Conservation (phyloP, 2,797 vertebrate genomes). For the Avahi laniger region DNA sequence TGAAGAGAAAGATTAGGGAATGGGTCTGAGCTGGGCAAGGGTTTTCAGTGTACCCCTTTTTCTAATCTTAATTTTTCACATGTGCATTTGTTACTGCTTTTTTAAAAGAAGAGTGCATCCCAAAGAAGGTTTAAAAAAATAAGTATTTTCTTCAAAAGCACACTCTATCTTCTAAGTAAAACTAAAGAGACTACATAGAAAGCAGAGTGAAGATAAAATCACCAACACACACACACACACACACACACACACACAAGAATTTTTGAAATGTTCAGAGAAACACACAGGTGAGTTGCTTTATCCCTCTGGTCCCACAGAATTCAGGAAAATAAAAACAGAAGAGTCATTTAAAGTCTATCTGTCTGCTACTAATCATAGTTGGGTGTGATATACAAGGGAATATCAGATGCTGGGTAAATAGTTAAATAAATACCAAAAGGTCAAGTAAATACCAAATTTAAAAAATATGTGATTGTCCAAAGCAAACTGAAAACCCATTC, state of each 20-base stretch:
- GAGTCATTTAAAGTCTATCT: conserved; percentile 1
- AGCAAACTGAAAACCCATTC: background rate
- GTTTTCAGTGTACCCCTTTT: background rate
- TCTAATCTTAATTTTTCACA: background rate
- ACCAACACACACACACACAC: background rate
- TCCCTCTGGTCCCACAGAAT: background rate
- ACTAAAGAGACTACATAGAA: background rate
- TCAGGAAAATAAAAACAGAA: background rate
- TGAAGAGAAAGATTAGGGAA: background rate
- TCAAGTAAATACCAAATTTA: background rate
- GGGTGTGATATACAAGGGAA: background rate
- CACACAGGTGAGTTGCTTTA: background rate
- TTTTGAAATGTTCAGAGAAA: conserved; percentile 20
- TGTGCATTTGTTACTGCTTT: background rate
- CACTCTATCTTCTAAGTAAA: conserved; percentile 21
- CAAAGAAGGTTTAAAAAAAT: background rate
- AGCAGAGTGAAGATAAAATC: background rate
- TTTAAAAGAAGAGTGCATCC: background rate
- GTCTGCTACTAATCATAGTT: background rate
- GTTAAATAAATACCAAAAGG: conserved; percentile 25
- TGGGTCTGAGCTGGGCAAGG: background rate
- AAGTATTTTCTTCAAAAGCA: conserved; percentile 20
- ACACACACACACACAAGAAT: background rate
- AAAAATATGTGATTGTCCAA: background rate
- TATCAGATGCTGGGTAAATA: background rate